Percentiles rank a stretch among this genome's conserved stretches.
These are phyloP conservation scores for Penaeus chinensis DNA, from an alignment of 1,140 invertebrate genomes.

Conservation along the genomic window DNA sequence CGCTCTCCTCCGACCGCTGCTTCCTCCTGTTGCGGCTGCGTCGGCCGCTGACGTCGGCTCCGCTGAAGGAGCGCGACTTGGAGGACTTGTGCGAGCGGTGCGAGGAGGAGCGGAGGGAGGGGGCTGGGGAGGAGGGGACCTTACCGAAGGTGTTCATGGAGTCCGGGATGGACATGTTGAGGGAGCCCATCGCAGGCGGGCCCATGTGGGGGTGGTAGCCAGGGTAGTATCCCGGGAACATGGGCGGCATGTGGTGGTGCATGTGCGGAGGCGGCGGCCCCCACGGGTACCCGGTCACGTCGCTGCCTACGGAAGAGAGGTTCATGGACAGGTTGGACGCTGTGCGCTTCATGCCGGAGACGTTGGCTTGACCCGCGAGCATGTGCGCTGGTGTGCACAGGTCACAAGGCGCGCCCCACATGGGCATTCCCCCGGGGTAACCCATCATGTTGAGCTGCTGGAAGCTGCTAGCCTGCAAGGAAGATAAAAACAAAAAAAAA, in stretches of 20 bases:
- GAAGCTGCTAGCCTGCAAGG: slow-evolving; percentile 58
- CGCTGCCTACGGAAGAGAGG: slow-evolving; percentile 67
- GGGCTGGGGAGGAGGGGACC: slow-evolving; percentile 60
- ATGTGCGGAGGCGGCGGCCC: slow-evolving; percentile 58
- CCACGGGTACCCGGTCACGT: slow-evolving; percentile 61
- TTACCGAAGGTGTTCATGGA: slow-evolving; percentile 60
- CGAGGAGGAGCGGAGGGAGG: slow-evolving; percentile 60
- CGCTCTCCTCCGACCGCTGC: slow-evolving; percentile 59
- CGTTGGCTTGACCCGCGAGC: slow-evolving; percentile 40
- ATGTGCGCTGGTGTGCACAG: slow-evolving; percentile 50
- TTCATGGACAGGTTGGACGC: slow-evolving; percentile 77
- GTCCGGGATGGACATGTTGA: slow-evolving; percentile 63
- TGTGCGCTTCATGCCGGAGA: slow-evolving; percentile 64
- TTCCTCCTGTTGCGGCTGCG: slow-evolving; percentile 51
- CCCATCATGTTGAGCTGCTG: slow-evolving; percentile 63
- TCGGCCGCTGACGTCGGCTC: slow-evolving; percentile 51
- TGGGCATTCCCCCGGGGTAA: slow-evolving; percentile 66
- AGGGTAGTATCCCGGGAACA: slow-evolving; percentile 64
- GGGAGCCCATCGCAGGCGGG: slow-evolving; percentile 48
- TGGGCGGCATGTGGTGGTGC: slow-evolving; percentile 64
- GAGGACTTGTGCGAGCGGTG: slow-evolving; percentile 62
- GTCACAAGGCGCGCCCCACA: slow-evolving; percentile 63
- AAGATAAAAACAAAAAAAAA: background rate
- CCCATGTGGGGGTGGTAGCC: slow-evolving; percentile 59
- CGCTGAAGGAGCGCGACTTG: slow-evolving; percentile 60